Conservation (phyloP, 64 coral and sea anemone species). For the Montipora cactus region DNA sequence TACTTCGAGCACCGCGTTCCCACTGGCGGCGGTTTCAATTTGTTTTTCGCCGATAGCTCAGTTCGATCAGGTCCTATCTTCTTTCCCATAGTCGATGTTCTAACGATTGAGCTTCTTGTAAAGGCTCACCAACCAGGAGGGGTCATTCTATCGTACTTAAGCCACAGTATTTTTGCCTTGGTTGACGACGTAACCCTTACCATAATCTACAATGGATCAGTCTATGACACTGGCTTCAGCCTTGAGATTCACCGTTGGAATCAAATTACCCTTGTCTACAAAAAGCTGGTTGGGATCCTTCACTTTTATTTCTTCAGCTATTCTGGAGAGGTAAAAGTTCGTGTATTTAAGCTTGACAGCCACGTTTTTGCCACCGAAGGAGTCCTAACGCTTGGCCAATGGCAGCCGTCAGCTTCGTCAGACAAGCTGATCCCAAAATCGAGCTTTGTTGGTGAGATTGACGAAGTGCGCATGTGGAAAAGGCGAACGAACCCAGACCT, state of each 20-base stretch:
- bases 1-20: conserved; percentile 73
- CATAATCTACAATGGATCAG: conserved; percentile 49
- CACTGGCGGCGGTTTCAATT: conserved; percentile 83
- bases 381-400: conserved; percentile 76
- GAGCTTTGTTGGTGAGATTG: conserved; percentile 87
- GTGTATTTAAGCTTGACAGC: conserved; percentile 77
- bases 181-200: conserved; percentile 69
- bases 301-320: conserved; percentile 78
- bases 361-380: conserved; percentile 62
- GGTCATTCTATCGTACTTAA: conserved; percentile 75
- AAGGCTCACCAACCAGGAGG: conserved; percentile 83
- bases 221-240: conserved; percentile 68
- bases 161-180: conserved; percentile 68
- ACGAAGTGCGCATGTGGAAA: conserved; percentile 91
- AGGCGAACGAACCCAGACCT: conserved; percentile 83
- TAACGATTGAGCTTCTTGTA: conserved; percentile 91
- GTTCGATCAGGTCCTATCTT: conserved; percentile 75
- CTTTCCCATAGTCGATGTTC: conserved; percentile 62
- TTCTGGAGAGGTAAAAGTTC: conserved; percentile 53
- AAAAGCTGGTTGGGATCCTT: conserved; percentile 69
- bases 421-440: conserved; percentile 52
- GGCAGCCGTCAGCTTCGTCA: conserved; percentile 66
- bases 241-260: conserved; percentile 83
- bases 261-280: conserved; percentile 85
- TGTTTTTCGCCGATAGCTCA: conserved; percentile 81